Base-by-base conservation (phyloP, 1,140 invertebrate species). In the Eriosoma lanigerum region DNA sequence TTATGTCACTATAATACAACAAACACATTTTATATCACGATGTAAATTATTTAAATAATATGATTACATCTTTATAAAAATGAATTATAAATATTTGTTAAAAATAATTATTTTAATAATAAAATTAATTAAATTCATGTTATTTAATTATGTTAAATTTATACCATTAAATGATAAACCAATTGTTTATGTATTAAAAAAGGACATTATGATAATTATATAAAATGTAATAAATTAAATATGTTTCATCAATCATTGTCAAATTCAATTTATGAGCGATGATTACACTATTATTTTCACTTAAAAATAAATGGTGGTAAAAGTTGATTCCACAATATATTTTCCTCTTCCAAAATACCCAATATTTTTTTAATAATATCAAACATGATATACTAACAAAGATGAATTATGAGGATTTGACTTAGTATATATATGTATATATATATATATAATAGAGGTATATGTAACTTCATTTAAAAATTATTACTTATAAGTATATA, bases 221-320 rank as follows among this genome's bases (percentile, higher is more conserved):
- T n/a, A n/a, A n/a, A n/a, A n/a, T n/a, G n/a, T n/a, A 56, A 9
- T 26, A 15, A 60, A 60, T 13, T 60, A 26, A 60, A 60, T 29
- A 60, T 60, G 38, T 66, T 66, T 66, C 64, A 66, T 66, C 64
- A 44, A 66, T 66, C 64, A 66, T 66, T 19, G 32, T 66, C 64
- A 44, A 21, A 3, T 15, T 17, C 64, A n/a, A 66, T 38, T 66
- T 66, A 66, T 66, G 64, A 66, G n/a, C 32, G 32, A 66, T 66
- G 64, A 44, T 19, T 38, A 66, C 38, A 38, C 29, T 66, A 38
- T 66, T 66, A 38, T 44, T 0, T 66, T 17, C 32, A n/a, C 4
- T 38, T 44, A 66, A 66, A n/a, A 38, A 32, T 66, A 66, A 66
- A 66, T 66, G 17, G 64, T 66, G 29, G 19, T 66, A 32, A 66